Base-by-base conservation (phyloP, 2,113 vertebrate genomes). In the Ardeotis arabs region DNA sequence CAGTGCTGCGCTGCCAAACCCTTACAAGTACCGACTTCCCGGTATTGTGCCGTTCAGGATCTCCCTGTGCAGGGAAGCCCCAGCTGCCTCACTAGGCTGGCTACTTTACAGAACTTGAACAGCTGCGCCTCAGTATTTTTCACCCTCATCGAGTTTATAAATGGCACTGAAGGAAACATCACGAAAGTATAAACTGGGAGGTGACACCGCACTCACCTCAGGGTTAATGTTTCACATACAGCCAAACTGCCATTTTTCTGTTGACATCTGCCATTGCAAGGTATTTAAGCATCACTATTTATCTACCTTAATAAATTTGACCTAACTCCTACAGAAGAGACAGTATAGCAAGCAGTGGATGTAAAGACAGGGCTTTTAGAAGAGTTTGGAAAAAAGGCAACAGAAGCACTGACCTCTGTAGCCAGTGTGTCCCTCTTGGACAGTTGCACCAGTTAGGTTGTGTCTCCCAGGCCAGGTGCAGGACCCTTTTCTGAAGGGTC, bases 31-130 rank as follows among this genome's bases (percentile, higher is more conserved):
- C 95, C 70, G 87, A 91, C 91, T 95, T 96, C 96, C 95, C 91
- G 60, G 86, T 93, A 95, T 92, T 93, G 95, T 95, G 92, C 92
- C 53, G 77, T n/a, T 59, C 10, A 78, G 95, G 96, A 95, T 96
- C 95, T 84, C 95, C 96, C 89, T 25, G 74, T 5, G 41, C 84
- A 94, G 95, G 94, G 93, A 96, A 97, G 91, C 95, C 90, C 92
- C 95, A 97, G 94, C 95, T 96, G 96, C 96, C 93, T 79, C 91
- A 89, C 91, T 91, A 97, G 64, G 8, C 87, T 75, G 96, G 77
- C 89, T 79, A 8, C 89, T 87, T 73, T 68, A 94, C 88, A 94
- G 60, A 77, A 59, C 90, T 75, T 1, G 3, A 91, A 92, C 96
- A 96, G 95, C 96, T 97, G 96, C 37, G 0, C 84, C 88, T 87